Evolutionary conservation across 2,888 invertebrate genomes (phyloP), one percentile per base, ranked within the genome.

Genomic region (Aphodius sticticus): DNA sequence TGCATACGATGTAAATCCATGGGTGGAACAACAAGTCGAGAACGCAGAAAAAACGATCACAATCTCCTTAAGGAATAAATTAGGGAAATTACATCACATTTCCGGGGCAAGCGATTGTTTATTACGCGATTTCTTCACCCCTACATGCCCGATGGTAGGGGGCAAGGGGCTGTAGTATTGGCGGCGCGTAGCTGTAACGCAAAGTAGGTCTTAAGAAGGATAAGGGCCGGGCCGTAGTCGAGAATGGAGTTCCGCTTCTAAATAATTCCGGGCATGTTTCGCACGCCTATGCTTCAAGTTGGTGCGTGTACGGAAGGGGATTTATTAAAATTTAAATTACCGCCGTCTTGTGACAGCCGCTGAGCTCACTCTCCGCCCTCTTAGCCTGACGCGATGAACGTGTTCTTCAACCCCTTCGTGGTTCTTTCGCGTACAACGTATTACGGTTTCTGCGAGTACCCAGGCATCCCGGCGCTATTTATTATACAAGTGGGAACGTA

Each of bases 101-200:
- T 53, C 53, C 53, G 53, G 53, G 53, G 53, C 53, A 53, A 53
- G 53, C 53, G 53, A 53, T 53, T 53, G 53, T 53, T 53, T 53
- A 53, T 53, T 53, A 12, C 53, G 53, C 53, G 53, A 53, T 53
- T 53, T 53, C 53, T 53, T 53, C 53, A 53, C 53, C 53, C 53
- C 53, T 53, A 53, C 53, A 53, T 53, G 53, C 9, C 12, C 53
- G 53, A 3, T 1, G 53, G 53, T 0, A 53, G 12, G 12, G 53
- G 53, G 53, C 9, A 5, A 53, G 53, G 53, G 53, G 9, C 53
- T 12, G 53, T 53, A 53, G 53, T 53, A 53, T 53, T 53, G 53
- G 53, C 12, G 53, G 53, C 53, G 53, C 53, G 53, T 53, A 53
- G 53, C 53, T 1, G 53, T 53, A 53, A 53, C 53, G 53, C 53